A percentile compares a stretch with the other conserved stretches of the same genome.
Conservation (phyloP, 2,888 invertebrate genomes). For the Drosophila falleni region DNA sequence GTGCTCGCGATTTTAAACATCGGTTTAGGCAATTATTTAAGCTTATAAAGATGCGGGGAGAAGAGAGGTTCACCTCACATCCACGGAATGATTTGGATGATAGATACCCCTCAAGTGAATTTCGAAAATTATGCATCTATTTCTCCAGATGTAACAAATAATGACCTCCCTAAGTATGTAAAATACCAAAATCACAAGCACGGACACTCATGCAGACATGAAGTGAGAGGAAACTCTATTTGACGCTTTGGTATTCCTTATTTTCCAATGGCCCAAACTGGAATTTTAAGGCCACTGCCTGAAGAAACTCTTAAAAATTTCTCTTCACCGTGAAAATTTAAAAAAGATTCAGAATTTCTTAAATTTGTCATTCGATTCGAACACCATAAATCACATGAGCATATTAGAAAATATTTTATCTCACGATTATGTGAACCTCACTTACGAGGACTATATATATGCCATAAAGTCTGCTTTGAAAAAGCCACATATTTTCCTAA, state of each 20-base stretch:
- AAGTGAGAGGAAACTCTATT: conserved; percentile 19
- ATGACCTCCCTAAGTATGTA: neutral
- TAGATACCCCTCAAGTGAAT: too few relatives aligned
- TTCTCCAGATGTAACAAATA: neutral
- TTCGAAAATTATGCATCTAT: too few relatives aligned
- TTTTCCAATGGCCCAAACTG: conserved; percentile 13
- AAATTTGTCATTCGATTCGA: neutral
- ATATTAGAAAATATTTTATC: neutral
- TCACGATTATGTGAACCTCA: conserved; percentile 2
- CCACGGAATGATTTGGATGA: too few relatives aligned
- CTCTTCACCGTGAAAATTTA: neutral
- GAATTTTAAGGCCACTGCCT: too few relatives aligned
- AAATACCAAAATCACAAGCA: conserved; percentile 17
- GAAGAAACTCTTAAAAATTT: neutral
- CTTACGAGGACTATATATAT: too few relatives aligned
- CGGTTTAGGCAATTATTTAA: neutral
- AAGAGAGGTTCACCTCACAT: neutral
- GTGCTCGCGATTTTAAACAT: neutral
- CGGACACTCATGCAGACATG: conserved; percentile 16
- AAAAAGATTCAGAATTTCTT: too few relatives aligned
- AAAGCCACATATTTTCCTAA: conserved; percentile 22
- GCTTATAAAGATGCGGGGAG: neutral
- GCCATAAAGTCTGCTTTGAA: conserved; percentile 29
- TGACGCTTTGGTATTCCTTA: conserved; percentile 24
- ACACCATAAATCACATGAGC: neutral